phyloP scores from a whole-genome alignment of 2,888 invertebrate genomes.

The Embidobia sp. region DNA sequence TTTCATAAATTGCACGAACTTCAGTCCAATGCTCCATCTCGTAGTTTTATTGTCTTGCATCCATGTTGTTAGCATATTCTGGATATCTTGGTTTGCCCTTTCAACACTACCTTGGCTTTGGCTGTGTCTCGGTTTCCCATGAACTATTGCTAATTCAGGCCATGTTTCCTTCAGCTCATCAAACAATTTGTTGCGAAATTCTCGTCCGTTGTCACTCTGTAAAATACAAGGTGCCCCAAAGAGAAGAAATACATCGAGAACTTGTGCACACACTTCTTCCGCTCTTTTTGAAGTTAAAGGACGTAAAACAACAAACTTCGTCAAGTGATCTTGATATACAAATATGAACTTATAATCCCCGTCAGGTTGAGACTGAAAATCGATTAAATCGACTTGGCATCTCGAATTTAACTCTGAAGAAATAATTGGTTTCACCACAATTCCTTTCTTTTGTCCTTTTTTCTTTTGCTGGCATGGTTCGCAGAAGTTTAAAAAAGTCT shows the following conservation, averaged over 20 bases:
- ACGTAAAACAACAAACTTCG: slow-evolving; percentile 69
- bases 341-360: slow-evolving; percentile 67
- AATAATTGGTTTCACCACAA: slow-evolving; percentile 64
- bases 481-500: slow-evolving; percentile 58
- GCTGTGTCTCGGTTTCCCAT: slow-evolving; percentile 68
- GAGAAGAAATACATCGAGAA: slow-evolving; percentile 69
- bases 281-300: slow-evolving; percentile 68
- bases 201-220: slow-evolving; percentile 72
- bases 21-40: slow-evolving; percentile 1
- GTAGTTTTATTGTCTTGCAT: slow-evolving; percentile 9
- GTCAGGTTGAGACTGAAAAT: slow-evolving; percentile 66
- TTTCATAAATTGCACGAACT: slow-evolving; percentile 7
- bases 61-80: slow-evolving; percentile 7
- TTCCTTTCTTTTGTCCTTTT: slow-evolving; percentile 16
- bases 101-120: slow-evolving; percentile 67
- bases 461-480: slow-evolving; percentile 5
- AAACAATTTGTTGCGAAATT: slow-evolving; percentile 70
- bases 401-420: slow-evolving; percentile 43
- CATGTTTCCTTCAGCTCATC: slow-evolving; percentile 66
- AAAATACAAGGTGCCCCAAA: slow-evolving; percentile 72
- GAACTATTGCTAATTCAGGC: slow-evolving; percentile 69
- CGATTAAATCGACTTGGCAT: slow-evolving; percentile 68
- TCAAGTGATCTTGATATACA: slow-evolving; percentile 68
- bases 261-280: slow-evolving; percentile 66
- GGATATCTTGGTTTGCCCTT: slow-evolving; percentile 5